These are phyloP conservation scores for Cheirogaleus medius DNA, from an alignment of 2,113 vertebrate genomes.

Conservation along the genomic window DNA sequence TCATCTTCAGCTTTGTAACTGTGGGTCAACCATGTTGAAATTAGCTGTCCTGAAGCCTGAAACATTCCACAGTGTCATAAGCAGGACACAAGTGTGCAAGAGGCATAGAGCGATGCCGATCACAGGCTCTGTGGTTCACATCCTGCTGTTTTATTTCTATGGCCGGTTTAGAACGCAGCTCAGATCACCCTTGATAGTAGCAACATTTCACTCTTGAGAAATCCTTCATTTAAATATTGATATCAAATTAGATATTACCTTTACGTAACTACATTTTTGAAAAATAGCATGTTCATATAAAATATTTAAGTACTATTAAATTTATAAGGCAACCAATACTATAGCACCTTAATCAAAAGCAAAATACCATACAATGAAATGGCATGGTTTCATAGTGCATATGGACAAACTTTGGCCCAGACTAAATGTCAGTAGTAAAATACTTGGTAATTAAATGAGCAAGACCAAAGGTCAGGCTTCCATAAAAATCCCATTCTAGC, in stretches of 20 bases:
- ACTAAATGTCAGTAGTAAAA: constrained; percentile 83
- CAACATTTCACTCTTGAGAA: constrained; percentile 17
- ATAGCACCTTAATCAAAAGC: constrained; percentile 74
- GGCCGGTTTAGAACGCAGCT: background rate
- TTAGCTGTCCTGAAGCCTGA: background rate
- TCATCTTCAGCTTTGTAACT: background rate
- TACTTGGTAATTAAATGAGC: constrained; percentile 80
- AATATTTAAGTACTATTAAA: constrained; percentile 51
- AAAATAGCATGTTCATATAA: constrained; percentile 58
- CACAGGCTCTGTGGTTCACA: background rate
- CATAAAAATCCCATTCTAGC: constrained; percentile 81
- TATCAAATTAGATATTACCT: constrained; percentile 22
- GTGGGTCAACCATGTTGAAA: background rate
- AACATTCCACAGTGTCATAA: background rate
- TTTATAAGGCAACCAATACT: constrained; percentile 34
- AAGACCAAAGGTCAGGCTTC: constrained; percentile 81
- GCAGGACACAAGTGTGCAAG: background rate
- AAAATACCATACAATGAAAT: constrained; percentile 77
- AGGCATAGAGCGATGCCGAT: background rate
- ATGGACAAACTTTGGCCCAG: constrained; percentile 81
- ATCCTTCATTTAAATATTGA: constrained; percentile 54
- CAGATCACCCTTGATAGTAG: background rate
- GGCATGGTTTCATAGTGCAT: constrained; percentile 65
- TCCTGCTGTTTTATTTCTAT: background rate
- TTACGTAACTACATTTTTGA: background rate